These are phyloP conservation scores for Thaumatotibia leucotreta DNA, from an alignment of 1,140 invertebrate species.

Conservation along the genomic window DNA sequence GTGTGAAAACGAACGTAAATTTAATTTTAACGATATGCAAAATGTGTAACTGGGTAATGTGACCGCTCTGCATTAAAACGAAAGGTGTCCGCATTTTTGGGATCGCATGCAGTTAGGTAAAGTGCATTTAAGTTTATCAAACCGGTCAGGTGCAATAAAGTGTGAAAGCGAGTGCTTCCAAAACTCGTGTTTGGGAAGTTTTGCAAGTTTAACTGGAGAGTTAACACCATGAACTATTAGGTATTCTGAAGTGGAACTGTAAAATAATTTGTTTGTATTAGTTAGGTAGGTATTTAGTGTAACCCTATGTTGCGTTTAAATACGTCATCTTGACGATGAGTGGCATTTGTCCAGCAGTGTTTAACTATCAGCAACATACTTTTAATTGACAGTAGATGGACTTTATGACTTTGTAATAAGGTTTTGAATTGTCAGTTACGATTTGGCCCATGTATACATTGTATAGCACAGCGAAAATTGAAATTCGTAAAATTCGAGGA, in stretches of 20 bases:
- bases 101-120: not conserved
- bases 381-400: no score
- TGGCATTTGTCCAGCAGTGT: no score
- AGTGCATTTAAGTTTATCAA: not conserved
- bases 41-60: not conserved
- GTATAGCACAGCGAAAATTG: no score
- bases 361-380: no score
- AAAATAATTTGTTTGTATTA: no score
- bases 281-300: no score
- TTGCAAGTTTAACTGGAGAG: not conserved
- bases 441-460: no score
- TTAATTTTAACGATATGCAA: not conserved
- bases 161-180: not conserved
- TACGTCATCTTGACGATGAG: no score
- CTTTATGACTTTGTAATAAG: no score
- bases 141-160: not conserved
- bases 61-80: not conserved
- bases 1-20: not conserved
- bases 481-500: no score
- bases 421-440: no score
- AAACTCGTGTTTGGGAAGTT: not conserved
- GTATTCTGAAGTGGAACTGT: not conserved
- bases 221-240: not conserved
- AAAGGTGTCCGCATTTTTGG: constrained; percentile 10
- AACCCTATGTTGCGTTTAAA: no score